phyloP scores from a whole-genome alignment of 2,113 vertebrate species.

The Neopipo cinnamomea region DNA sequence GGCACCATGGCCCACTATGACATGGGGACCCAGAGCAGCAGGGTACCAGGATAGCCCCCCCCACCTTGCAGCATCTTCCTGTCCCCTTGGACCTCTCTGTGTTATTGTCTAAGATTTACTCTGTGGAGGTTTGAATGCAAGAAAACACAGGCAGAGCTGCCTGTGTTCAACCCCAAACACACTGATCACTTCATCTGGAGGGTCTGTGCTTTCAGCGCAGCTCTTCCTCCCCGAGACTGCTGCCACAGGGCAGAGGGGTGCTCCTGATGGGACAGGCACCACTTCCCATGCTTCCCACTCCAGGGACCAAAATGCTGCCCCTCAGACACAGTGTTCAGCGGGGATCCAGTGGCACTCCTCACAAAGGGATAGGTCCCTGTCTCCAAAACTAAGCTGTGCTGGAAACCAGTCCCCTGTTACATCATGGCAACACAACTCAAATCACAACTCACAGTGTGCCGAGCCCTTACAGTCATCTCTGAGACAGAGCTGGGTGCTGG shows the following conservation, averaged over 20 bases:
- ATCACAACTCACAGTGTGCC: neutral
- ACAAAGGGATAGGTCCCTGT: rapidly evolving
- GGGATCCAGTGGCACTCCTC: neutral
- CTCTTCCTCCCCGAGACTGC: neutral
- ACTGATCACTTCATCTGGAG: neutral
- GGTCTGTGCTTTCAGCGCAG: neutral
- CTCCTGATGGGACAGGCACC: neutral
- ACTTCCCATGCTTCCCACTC: neutral
- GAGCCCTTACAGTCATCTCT: neutral
- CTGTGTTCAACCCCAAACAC: neutral
- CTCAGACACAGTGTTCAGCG: rapidly evolving
- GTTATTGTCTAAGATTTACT: neutral
- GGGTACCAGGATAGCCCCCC: rapidly evolving
- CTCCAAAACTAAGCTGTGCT: neutral
- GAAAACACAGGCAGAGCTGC: neutral
- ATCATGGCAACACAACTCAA: conserved; percentile 40
- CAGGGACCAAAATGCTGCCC: rapidly evolving
- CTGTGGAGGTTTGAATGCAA: neutral
- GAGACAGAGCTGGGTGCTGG: neutral
- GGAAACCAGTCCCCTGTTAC: neutral
- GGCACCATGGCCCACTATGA: neutral
- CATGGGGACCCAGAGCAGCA: neutral
- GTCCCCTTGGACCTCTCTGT: neutral
- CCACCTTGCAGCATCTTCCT: neutral
- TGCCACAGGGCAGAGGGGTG: neutral